phyloP scores from a whole-genome alignment of 2,888 invertebrate genomes.

The Mycalesis mineus region DNA sequence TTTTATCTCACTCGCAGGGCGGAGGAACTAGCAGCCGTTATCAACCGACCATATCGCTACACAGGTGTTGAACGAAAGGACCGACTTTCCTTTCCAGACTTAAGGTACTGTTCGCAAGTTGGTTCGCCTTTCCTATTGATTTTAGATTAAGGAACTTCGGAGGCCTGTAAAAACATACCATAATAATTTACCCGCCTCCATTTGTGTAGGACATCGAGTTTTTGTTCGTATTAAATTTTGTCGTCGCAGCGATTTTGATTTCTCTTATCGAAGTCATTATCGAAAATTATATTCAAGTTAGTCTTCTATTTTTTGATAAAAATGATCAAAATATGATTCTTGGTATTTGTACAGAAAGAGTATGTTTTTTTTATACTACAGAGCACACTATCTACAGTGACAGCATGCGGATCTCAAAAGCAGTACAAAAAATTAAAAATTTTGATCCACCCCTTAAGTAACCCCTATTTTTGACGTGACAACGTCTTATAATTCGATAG shows the following conservation, averaged over 20 bases:
- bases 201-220: conserved; percentile 31
- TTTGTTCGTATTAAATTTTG: conserved; percentile 23
- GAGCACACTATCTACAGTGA: no score
- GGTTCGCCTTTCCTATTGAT: conserved; percentile 72
- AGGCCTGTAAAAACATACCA: conserved; percentile 70
- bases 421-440: no score
- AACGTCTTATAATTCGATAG: no score
- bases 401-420: no score
- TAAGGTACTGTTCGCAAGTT: conserved; percentile 72
- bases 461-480: no score
- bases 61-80: conserved; percentile 68
- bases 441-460: no score
- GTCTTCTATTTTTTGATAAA: no score
- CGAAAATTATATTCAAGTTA: not conserved
- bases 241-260: not conserved
- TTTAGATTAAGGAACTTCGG: conserved; percentile 75
- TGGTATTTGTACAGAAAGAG: no score
- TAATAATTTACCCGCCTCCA: conserved; percentile 59
- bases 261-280: not conserved
- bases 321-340: no score
- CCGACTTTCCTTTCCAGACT: conserved; percentile 67
- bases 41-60: conserved; percentile 62
- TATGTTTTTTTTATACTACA: no score
- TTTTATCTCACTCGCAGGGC: conserved; percentile 53
- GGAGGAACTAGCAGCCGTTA: conserved; percentile 49